Evolutionary conservation across 2,888 invertebrate species (phyloP), one percentile per base, ranked within the genome.

Genomic region (Scaptomyza polygonia): DNA sequence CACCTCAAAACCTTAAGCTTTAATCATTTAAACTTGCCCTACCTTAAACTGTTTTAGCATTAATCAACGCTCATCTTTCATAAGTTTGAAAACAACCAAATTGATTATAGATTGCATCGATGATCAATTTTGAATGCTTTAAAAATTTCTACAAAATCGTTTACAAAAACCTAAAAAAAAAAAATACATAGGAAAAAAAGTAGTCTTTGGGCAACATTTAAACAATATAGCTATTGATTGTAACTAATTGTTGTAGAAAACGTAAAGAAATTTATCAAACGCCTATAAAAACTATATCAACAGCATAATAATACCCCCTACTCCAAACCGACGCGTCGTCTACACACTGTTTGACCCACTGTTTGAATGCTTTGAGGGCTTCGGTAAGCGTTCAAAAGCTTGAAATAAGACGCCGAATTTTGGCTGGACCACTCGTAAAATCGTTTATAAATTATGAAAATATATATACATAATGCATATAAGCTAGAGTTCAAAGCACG

Each of bases 401-500:
- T 53, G 65, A 78, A 71, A 67, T 78, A 42, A 59, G 76, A 81
- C 76, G n/a, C 87, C 76, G 57, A 72, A 58, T 59, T 66, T 61
- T 53, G 70, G 69, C 54, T 74, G 43, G 12, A 21, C 57, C 57
- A 56, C 44, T 67, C 49, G 75, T 79, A 82, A 75, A 78, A 81
- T 85, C 86, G 81, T 79, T 81, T 81, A 86, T 87, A 87, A 82
- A 83, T 86, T 82, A 82, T 82, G 86, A 82, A 82, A 87, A 87
- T 82, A 86, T 25, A 25, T 25, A 25, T 25, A 5, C 5, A 87
- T 87, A 87, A 82, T 82, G 87, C 68, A 81, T 67, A 77, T 68
- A 53, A 55, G 59, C 84, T 59, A 56, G 59, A 82, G 86, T 82
- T 82, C 82, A 82, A 82, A 82, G 82, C 77, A 80, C 64, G 86